Conservation (phyloP, 2,888 invertebrate genomes). For the Trachelus iudaicus region DNA sequence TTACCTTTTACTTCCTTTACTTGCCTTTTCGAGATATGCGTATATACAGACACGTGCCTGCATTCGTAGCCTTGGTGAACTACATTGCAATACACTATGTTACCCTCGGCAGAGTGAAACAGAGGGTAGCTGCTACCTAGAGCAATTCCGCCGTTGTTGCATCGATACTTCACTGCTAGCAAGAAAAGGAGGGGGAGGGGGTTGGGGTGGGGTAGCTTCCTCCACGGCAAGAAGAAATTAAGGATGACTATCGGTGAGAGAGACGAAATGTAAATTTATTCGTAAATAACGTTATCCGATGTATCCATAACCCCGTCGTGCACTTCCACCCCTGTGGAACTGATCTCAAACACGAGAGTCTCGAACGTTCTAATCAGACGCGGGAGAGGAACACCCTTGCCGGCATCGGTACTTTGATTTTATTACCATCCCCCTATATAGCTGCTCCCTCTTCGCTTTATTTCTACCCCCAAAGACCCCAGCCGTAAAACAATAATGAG, state of each 20-base stretch:
- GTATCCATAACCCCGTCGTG: not conserved
- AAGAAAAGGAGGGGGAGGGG: no score
- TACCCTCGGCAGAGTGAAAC: not conserved
- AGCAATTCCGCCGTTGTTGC: not conserved
- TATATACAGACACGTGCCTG: not conserved
- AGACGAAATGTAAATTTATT: not conserved
- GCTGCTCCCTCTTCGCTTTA: conserved; percentile 8
- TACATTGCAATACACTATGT: not conserved
- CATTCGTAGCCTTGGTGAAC: not conserved
- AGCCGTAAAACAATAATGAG: conserved; percentile 44
- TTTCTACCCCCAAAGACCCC: conserved; percentile 9
- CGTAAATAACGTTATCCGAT: not conserved
- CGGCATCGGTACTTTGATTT: conserved; percentile 21
- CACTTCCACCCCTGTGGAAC: not conserved
- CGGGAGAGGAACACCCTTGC: not conserved
- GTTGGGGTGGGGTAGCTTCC: no score
- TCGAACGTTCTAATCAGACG: not conserved
- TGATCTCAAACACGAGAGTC: conserved; percentile 6
- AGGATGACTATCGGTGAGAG: not conserved
- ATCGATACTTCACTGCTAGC: not conserved
- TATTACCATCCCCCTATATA: conserved; percentile 13
- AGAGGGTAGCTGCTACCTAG: not conserved
- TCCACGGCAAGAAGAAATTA: not conserved
- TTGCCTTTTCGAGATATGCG: not conserved
- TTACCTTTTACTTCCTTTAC: not conserved